A percentile compares a stretch with the other conserved stretches of the same genome.
phyloP scores from a whole-genome alignment of 92 coral and sea anemone species.

The Pocillopora grandis region DNA sequence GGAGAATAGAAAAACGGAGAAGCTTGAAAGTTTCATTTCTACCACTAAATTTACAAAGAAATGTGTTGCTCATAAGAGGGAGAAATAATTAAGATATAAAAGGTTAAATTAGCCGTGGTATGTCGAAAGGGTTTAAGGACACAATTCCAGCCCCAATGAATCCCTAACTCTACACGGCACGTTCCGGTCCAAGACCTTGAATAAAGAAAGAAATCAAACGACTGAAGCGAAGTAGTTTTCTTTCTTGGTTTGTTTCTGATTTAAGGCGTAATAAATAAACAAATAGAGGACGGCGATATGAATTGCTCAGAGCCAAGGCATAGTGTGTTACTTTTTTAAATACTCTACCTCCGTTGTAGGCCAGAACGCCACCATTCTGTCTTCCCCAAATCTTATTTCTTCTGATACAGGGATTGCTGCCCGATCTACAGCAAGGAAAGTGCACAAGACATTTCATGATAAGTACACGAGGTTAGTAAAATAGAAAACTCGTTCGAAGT shows the following conservation, averaged over 20 bases:
- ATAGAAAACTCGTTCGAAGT: too few relatives aligned
- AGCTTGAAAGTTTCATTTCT: too few relatives aligned
- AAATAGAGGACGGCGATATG: background rate
- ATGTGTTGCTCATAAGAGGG: too few relatives aligned
- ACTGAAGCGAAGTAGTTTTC: background rate
- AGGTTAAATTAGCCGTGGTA: too few relatives aligned
- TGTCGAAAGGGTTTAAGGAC: too few relatives aligned
- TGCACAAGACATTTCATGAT: background rate
- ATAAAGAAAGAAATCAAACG: background rate
- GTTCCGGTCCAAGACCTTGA: slow-evolving; percentile 74
- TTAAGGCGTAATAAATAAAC: background rate
- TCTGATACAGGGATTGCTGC: slow-evolving; percentile 87
- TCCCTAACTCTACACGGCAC: too few relatives aligned
- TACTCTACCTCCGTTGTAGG: slow-evolving; percentile 85
- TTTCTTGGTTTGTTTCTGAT: background rate
- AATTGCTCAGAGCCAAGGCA: background rate
- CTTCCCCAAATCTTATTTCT: slow-evolving; percentile 99
- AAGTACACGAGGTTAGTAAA: too few relatives aligned
- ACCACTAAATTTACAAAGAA: too few relatives aligned
- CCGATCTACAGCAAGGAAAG: slow-evolving; percentile 57
- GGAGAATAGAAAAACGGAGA: too few relatives aligned
- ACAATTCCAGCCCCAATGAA: too few relatives aligned
- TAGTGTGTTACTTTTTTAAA: background rate
- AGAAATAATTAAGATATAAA: too few relatives aligned
- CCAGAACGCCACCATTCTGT: slow-evolving; percentile 95